Percentiles rank a stretch among this genome's conserved stretches.
Evolutionary conservation across 2,797 vertebrate species (phyloP).

Genomic region (Sebastes matsubarae): DNA sequence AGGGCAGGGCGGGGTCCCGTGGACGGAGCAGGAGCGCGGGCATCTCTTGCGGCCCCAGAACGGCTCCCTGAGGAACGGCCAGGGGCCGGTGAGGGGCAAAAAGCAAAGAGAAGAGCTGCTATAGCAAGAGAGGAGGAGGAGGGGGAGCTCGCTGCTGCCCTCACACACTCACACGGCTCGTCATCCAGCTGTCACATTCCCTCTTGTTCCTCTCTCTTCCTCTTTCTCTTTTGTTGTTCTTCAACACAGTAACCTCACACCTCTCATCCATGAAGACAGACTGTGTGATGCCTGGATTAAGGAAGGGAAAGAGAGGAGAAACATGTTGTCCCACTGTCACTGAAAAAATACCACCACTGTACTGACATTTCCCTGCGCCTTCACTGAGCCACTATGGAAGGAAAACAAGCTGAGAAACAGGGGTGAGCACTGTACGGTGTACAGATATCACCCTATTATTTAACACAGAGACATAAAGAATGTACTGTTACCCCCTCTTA

Average conservation of each 20-base stretch:
- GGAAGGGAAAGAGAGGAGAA: constrained; percentile 36
- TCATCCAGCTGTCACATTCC: constrained; percentile 4
- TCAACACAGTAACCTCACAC: constrained; percentile 53
- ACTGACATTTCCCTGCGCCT: constrained; percentile 49
- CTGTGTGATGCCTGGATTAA: not conserved
- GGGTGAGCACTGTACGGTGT: constrained; percentile 16
- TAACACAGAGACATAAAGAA: constrained; percentile 67
- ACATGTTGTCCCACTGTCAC: constrained; percentile 45
- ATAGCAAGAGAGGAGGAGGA: constrained; percentile 77
- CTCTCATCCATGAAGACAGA: constrained; percentile 43
- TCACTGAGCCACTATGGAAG: constrained; percentile 71
- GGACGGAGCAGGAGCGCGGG: constrained; percentile 94
- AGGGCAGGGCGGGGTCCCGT: constrained; percentile 86
- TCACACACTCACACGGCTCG: constrained; percentile 2
- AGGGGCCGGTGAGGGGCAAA: constrained; percentile 86
- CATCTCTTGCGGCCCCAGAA: constrained; percentile 93
- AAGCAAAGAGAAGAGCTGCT: constrained; percentile 91
- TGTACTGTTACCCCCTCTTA: constrained; percentile 58
- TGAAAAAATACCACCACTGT: constrained; percentile 8
- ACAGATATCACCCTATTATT: constrained; percentile 39
- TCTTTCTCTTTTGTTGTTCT: constrained; percentile 11
- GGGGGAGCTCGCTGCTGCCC: constrained; percentile 29
- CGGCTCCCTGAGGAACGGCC: constrained; percentile 92
- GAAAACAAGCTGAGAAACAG: constrained; percentile 5
- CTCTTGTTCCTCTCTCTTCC: constrained; percentile 26